Base-by-base conservation (phyloP, 1,140 invertebrate genomes). In the Batillaria attramentaria region DNA sequence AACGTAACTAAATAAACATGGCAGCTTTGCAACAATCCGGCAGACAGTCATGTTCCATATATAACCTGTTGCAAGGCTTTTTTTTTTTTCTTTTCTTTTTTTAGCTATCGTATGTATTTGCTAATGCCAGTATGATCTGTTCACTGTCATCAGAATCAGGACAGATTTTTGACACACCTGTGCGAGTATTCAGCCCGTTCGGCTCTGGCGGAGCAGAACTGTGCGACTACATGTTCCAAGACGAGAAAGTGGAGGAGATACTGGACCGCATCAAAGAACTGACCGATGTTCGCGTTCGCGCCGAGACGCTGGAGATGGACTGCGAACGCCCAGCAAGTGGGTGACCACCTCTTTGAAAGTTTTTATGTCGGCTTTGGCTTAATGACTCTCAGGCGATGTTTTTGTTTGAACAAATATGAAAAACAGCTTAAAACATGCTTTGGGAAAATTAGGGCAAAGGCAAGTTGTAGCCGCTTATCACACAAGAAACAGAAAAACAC, bases 141-240 rank as follows among this genome's bases (percentile, higher is more conserved):
- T 74, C 79, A 86, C 84, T 87, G 92, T 72, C n/a, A 72, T 39
- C 77, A 93, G 93, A 93, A 88, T 93, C 94, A 88, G 91, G 94
- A 89, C 94, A 94, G 87, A 85, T 96, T 84, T 94, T 96, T 87
- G 95, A 96, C 88, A 95, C 95, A 35, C 96, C 96, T 5, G 91
- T 95, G 62, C 91, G 95, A 83, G 95, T 96, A 3, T 92, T 96
- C 73, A 94, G 95, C 8, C 92, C 93, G 37, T 87, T 95, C 13
- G 93, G 93, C 41, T 91, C 93, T 37, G 93, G 93, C 42, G 92
- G 93, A 79, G 88, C 96, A 33, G 93, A 93, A 33, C 92, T 96
- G 10, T 96, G 95, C 72, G 95, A 96, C 89, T 97, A 97, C 90
- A 90, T 96, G 57, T 97, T 96, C 87, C 95, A 95, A 77, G 95